phyloP scores from a whole-genome alignment of 2,888 invertebrate genomes.

The Apomyelois bistriatella region DNA sequence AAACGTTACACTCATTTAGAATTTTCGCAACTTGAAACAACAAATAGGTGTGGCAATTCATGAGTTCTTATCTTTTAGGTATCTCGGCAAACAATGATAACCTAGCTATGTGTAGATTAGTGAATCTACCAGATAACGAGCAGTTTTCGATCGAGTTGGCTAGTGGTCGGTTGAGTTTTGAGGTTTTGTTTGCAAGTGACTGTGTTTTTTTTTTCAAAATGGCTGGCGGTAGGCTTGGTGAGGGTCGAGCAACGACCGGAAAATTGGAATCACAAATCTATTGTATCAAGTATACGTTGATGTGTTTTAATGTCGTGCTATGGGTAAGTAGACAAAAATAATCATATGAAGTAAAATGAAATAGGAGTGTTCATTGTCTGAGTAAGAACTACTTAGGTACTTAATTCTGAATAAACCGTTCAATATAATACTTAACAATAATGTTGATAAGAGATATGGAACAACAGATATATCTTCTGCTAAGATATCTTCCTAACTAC shows the following conservation, averaged over 20 bases:
- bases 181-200: slow-evolving; percentile 29
- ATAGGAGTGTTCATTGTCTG: not conserved
- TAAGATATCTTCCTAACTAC: too few relatives aligned
- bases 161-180: slow-evolving; percentile 40
- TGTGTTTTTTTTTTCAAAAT: slow-evolving; percentile 57
- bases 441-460: too few relatives aligned
- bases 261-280: slow-evolving; percentile 88
- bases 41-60: slow-evolving; percentile 69
- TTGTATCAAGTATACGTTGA: slow-evolving; percentile 89
- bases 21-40: slow-evolving; percentile 13
- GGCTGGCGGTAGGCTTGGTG: slow-evolving; percentile 76
- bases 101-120: slow-evolving; percentile 62
- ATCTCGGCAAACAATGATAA: slow-evolving; percentile 74
- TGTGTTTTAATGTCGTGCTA: slow-evolving; percentile 88
- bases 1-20: not conserved
- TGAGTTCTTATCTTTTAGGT: slow-evolving; percentile 57
- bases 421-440: too few relatives aligned
- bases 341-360: too few relatives aligned
- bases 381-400: too few relatives aligned
- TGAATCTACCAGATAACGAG: slow-evolving; percentile 42
- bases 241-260: slow-evolving; percentile 68
- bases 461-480: too few relatives aligned
- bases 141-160: slow-evolving; percentile 52
- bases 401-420: too few relatives aligned
- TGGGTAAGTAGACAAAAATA: slow-evolving; percentile 82